Evolutionary conservation across 2,113 vertebrate genomes (phyloP).

Genomic region (Leptobrachium ailaonicum): DNA sequence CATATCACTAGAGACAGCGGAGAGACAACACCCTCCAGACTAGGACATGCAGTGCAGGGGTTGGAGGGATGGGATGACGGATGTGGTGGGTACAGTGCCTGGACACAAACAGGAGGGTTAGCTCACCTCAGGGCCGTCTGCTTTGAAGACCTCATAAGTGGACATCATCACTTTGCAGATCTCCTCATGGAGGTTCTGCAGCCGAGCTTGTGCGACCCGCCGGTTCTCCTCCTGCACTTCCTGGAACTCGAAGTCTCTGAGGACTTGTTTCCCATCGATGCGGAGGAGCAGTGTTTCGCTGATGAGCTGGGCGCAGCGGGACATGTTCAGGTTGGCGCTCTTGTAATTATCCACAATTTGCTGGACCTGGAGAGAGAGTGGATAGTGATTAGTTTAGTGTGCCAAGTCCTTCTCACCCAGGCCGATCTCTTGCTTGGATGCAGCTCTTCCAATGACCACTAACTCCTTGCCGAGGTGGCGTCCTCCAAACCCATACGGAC

Average conservation of each 20-base stretch:
- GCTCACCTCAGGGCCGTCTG: slow-evolving; percentile 74
- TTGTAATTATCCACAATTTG: slow-evolving; percentile 76
- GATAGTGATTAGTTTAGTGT: background rate
- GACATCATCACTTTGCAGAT: slow-evolving; percentile 69
- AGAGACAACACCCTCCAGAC: no score
- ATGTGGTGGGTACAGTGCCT: no score
- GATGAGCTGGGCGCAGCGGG: slow-evolving; percentile 69
- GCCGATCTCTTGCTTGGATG: no score
- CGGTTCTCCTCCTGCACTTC: slow-evolving; percentile 70
- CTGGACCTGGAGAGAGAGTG: slow-evolving; percentile 60
- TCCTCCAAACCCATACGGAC: no score
- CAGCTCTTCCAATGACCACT: no score
- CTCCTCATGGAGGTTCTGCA: slow-evolving; percentile 67
- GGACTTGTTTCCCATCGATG: slow-evolving; percentile 73
- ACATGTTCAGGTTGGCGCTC: slow-evolving; percentile 67
- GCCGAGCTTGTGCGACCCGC: slow-evolving; percentile 58
- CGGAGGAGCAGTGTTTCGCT: slow-evolving; percentile 74
- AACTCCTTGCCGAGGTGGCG: no score
- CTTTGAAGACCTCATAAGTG: slow-evolving; percentile 74
- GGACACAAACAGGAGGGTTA: no score
- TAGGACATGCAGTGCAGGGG: no score
- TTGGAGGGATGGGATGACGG: no score
- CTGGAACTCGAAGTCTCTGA: slow-evolving; percentile 78
- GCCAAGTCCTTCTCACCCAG: background rate
- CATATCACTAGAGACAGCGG: no score